A percentile compares a stretch with the other conserved stretches of the same genome.
Evolutionary conservation across 2,797 vertebrate genomes (phyloP).

Genomic region (Morus bassanus): DNA sequence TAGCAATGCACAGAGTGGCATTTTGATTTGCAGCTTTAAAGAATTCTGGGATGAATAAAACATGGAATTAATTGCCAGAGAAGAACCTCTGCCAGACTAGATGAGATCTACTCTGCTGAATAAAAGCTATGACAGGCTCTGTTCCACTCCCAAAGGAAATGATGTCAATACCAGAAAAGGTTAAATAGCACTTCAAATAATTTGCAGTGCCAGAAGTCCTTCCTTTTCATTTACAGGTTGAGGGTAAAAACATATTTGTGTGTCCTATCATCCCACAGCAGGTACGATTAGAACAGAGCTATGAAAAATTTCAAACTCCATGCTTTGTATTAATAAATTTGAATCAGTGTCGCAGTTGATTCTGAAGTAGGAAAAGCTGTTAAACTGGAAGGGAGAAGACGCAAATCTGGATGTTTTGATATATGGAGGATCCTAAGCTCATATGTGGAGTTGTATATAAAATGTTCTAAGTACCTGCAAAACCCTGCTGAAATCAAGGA

Average conservation of each 20-base stretch:
- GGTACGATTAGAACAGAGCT: neutral
- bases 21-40: slow-evolving; percentile 77
- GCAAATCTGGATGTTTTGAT: neutral
- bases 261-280: neutral
- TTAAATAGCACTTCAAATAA: slow-evolving; percentile 51
- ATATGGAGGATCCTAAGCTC: neutral
- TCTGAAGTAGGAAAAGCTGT: neutral
- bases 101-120: slow-evolving; percentile 52
- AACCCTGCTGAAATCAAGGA: neutral
- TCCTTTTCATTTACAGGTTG: neutral
- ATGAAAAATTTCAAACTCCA: neutral
- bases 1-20: slow-evolving; percentile 63
- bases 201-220: neutral
- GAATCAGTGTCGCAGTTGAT: neutral
- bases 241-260: neutral
- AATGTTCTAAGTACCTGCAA: neutral
- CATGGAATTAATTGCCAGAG: slow-evolving; percentile 75
- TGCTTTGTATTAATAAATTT: neutral
- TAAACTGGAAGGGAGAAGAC: neutral
- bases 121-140: slow-evolving; percentile 7
- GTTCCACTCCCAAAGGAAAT: slow-evolving; percentile 35
- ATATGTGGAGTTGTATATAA: neutral
- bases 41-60: slow-evolving; percentile 77
- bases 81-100: slow-evolving; percentile 56
- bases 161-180: slow-evolving; percentile 35